Evolutionary conservation across 2,888 invertebrate genomes (phyloP).

Genomic region (Aleiodes alternator): DNA sequence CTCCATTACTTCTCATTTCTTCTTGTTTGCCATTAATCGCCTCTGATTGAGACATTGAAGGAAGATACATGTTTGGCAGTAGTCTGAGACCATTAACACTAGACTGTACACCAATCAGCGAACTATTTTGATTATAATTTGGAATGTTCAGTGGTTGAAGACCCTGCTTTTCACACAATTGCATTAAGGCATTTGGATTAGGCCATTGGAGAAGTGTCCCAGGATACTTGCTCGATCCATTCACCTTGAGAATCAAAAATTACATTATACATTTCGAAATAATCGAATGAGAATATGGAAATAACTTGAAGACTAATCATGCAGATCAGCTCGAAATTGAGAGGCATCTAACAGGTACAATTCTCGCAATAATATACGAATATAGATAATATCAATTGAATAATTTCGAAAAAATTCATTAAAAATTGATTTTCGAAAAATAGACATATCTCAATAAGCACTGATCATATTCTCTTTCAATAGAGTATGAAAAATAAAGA

Average conservation of each 20-base stretch:
- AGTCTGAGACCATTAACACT: slow-evolving; percentile 68
- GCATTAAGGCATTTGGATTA: slow-evolving; percentile 69
- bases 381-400: too few species aligned
- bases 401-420: neutral
- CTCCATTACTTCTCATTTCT: slow-evolving; percentile 54
- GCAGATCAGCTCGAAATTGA: too few species aligned
- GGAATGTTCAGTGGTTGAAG: slow-evolving; percentile 72
- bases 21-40: slow-evolving; percentile 51
- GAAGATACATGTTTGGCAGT: slow-evolving; percentile 68
- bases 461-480: too few species aligned
- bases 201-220: slow-evolving; percentile 69
- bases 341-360: too few species aligned
- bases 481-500: too few species aligned
- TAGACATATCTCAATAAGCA: too few species aligned
- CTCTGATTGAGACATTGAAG: slow-evolving; percentile 64
- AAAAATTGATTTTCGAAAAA: too few species aligned
- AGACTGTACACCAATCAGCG: slow-evolving; percentile 65
- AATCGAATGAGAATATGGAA: too few species aligned
- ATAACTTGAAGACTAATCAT: too few species aligned
- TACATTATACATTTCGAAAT: neutral
- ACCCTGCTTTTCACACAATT: slow-evolving; percentile 69
- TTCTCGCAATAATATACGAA: too few species aligned
- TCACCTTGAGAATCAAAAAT: slow-evolving; percentile 58
- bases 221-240: slow-evolving; percentile 67
- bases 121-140: slow-evolving; percentile 68